Evolutionary conservation across 2,797 vertebrate species (phyloP).

Genomic region (Percopsis omiscomaycus): DNA sequence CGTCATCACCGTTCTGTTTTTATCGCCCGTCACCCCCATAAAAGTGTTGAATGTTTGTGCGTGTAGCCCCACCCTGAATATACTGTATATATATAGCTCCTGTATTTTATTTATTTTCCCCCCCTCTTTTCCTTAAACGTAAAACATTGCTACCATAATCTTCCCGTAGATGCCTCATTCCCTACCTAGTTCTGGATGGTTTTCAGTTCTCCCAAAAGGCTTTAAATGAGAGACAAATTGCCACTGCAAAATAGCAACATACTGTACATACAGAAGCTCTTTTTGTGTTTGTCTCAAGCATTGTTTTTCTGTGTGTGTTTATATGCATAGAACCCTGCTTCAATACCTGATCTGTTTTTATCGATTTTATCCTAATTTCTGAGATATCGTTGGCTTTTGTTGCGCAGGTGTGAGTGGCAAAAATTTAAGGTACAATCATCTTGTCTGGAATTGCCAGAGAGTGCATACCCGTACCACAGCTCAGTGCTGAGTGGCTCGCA

Average conservation of each 20-base stretch:
- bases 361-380: conserved; percentile 24
- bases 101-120: neutral
- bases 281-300: neutral
- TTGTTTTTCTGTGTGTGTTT: neutral
- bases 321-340: conserved; percentile 38
- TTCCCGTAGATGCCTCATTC: conserved; percentile 66
- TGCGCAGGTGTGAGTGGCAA: too few relatives aligned
- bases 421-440: too few relatives aligned
- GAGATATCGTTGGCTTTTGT: conserved; percentile 25
- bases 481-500: too few relatives aligned
- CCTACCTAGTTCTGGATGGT: conserved; percentile 53
- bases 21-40: conserved; percentile 41
- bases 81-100: neutral
- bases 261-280: conserved; percentile 4
- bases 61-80: conserved; percentile 27
- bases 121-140: conserved; percentile 21
- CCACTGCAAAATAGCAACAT: conserved; percentile 22
- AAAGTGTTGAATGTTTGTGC: conserved; percentile 24
- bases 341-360: conserved; percentile 48
- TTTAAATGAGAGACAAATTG: conserved; percentile 42
- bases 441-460: too few relatives aligned
- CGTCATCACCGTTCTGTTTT: conserved; percentile 66
- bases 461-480: too few relatives aligned
- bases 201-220: conserved; percentile 45
- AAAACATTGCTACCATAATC: conserved; percentile 46